A percentile compares a stretch with the other conserved stretches of the same genome.
These are phyloP conservation scores for Anaspis maculata DNA, from an alignment of 2,888 invertebrate genomes.

Conservation along the genomic window DNA sequence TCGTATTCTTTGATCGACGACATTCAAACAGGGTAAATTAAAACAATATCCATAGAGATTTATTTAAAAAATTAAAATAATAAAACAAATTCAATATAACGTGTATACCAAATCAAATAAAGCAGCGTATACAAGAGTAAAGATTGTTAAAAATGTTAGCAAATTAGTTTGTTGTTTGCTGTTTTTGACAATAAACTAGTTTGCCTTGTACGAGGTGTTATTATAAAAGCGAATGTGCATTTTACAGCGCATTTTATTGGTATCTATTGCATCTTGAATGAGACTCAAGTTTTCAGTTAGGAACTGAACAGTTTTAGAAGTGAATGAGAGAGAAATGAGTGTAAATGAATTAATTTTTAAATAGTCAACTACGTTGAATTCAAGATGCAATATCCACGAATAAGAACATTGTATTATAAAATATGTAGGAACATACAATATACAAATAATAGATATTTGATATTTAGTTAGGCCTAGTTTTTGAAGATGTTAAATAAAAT, in stretches of 20 bases:
- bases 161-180: conserved; percentile 14
- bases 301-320: no score
- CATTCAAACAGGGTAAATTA: conserved; percentile 38
- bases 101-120: conserved; percentile 30
- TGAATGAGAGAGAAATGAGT: no score
- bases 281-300: no score
- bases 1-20: conserved; percentile 6
- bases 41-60: conserved; percentile 39
- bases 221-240: conserved; percentile 17
- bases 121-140: conserved; percentile 23
- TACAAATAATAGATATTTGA: conserved; percentile 43
- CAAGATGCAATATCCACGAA: no score
- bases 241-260: conserved; percentile 19
- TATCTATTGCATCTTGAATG: no score
- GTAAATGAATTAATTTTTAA: no score
- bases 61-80: conserved; percentile 28
- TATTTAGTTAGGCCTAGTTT: conserved; percentile 45
- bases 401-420: conserved; percentile 37
- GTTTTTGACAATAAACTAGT: conserved; percentile 7
- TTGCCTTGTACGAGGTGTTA: conserved; percentile 36
- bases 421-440: conserved; percentile 38
- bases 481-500: conserved; percentile 44
- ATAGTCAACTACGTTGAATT: no score
- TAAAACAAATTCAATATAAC: conserved; percentile 20
- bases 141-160: conserved; percentile 14